phyloP scores from a whole-genome alignment of 2,888 invertebrate genomes.

The Leucophora obtusa region DNA sequence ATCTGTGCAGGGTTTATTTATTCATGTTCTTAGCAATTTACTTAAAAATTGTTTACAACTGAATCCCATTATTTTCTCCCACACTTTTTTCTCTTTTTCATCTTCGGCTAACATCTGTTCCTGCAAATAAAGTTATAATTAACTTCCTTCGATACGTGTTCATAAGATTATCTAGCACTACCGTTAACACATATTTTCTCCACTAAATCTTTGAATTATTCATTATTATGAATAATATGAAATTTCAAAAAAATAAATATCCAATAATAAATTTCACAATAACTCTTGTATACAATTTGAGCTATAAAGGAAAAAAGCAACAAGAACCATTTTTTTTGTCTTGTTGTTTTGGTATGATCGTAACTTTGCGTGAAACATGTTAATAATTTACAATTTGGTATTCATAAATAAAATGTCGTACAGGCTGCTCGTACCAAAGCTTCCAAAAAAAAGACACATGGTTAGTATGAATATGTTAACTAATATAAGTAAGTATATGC shows the following conservation, averaged over 20 bases:
- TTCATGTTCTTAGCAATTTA: too few relatives aligned
- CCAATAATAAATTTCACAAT: slow-evolving; percentile 41
- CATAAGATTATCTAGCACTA: background rate
- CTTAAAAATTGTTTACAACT: too few relatives aligned
- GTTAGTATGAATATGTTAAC: slow-evolving; percentile 18
- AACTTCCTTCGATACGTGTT: slow-evolving; percentile 1
- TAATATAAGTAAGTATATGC: slow-evolving; percentile 9
- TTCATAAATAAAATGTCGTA: slow-evolving; percentile 78
- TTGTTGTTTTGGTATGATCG: slow-evolving; percentile 21
- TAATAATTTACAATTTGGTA: slow-evolving; percentile 79
- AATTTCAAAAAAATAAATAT: slow-evolving; percentile 34
- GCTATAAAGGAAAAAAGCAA: background rate
- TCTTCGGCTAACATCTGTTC: too few relatives aligned
- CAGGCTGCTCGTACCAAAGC: slow-evolving; percentile 7
- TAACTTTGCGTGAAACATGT: slow-evolving; percentile 72
- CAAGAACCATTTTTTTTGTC: background rate
- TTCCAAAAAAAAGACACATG: slow-evolving; percentile 7
- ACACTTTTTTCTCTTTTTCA: too few relatives aligned
- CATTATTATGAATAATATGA: slow-evolving; percentile 46
- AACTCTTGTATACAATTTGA: slow-evolving; percentile 19
- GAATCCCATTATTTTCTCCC: too few relatives aligned
- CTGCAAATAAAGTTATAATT: background rate
- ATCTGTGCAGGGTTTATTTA: too few relatives aligned
- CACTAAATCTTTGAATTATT: slow-evolving; percentile 45
- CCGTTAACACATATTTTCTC: slow-evolving; percentile 9